phyloP scores from a whole-genome alignment of 2,113 vertebrate species.

The Chionis minor region DNA sequence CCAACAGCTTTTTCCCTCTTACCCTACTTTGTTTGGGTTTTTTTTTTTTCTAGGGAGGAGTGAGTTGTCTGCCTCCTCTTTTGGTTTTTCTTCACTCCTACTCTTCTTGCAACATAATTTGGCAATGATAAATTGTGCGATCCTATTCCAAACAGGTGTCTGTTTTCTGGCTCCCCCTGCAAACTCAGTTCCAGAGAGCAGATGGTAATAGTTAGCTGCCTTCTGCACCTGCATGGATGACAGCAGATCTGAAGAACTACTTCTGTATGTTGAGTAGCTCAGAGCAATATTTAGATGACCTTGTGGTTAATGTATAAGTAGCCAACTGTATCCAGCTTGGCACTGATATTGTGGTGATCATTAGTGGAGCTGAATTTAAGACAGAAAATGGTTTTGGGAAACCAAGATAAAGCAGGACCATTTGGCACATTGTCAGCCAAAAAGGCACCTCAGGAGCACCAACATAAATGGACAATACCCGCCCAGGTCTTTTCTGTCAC shows the following conservation, averaged over 20 bases:
- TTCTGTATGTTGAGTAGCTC: neutral
- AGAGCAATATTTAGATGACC: neutral
- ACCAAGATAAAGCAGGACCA: neutral
- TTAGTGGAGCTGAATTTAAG: neutral
- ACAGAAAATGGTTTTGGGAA: neutral
- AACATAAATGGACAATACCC: neutral
- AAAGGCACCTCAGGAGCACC: neutral
- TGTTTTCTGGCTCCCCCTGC: constrained; percentile 15
- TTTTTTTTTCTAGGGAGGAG: neutral
- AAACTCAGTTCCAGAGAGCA: constrained; percentile 31
- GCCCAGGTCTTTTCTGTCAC: neutral
- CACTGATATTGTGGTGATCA: neutral
- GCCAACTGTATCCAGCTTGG: constrained; percentile 17
- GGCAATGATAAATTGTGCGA: neutral
- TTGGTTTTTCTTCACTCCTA: neutral
- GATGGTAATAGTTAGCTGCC: constrained; percentile 57
- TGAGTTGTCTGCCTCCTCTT: neutral
- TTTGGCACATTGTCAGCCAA: neutral
- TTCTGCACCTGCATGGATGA: constrained; percentile 58
- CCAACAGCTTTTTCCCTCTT: neutral
- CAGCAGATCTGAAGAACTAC: constrained; percentile 36
- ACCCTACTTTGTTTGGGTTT: neutral
- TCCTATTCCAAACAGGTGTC: constrained; percentile 44
- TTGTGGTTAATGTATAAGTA: neutral
- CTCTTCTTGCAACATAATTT: neutral